Conservation (phyloP, 1,140 invertebrate species). For the Calosoma granatense region DNA sequence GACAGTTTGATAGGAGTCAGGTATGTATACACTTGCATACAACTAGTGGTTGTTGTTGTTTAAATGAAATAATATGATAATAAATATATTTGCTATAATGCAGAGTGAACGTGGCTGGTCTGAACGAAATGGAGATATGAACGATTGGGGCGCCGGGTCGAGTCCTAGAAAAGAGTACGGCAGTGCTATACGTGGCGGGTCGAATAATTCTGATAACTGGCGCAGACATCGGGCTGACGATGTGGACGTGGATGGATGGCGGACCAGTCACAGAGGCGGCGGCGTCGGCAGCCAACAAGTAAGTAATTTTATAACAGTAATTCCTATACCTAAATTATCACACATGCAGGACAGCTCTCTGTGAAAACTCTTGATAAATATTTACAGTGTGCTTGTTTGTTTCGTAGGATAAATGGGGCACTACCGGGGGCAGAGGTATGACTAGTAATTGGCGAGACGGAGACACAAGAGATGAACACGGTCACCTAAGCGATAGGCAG, state of each 20-base stretch:
- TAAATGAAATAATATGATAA: background rate
- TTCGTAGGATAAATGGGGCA: background rate
- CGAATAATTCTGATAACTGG: slow-evolving; percentile 51
- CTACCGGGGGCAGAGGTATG: background rate
- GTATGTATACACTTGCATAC: background rate
- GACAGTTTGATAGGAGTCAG: slow-evolving; percentile 19
- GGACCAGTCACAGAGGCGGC: slow-evolving; percentile 28
- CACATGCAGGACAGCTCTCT: too few relatives aligned
- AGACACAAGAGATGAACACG: background rate
- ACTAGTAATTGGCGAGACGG: background rate
- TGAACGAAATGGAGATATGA: slow-evolving; percentile 52
- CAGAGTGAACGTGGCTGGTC: slow-evolving; percentile 39
- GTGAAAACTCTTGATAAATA: too few relatives aligned
- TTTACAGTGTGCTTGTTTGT: background rate
- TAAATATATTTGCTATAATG: slow-evolving; percentile 26
- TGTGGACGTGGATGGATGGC: slow-evolving; percentile 54
- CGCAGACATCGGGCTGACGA: slow-evolving; percentile 42
- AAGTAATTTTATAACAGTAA: background rate
- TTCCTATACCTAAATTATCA: too few relatives aligned
- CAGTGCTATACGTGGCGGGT: slow-evolving; percentile 34
- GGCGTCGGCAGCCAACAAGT: slow-evolving; percentile 11
- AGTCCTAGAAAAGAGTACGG: slow-evolving; percentile 51
- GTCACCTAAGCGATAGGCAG: background rate
- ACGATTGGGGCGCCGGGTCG: slow-evolving; percentile 45
- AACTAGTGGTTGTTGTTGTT: background rate